Base-by-base conservation (phyloP, 2,888 invertebrate species). In the Chalcis sispes region DNA sequence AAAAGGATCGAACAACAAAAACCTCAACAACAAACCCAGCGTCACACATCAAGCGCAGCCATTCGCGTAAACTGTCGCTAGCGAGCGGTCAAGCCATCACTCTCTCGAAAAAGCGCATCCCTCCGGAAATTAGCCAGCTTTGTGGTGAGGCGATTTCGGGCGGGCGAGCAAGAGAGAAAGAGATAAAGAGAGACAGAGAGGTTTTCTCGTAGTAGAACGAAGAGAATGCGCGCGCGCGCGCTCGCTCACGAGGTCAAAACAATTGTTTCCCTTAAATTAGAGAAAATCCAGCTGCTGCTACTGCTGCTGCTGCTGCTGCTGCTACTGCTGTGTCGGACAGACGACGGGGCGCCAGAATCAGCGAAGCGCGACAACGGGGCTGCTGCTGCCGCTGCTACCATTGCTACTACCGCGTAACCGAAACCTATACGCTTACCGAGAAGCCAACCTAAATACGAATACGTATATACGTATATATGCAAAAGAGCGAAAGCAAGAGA, bases 171-270 rank as follows among this genome's bases (percentile, higher is more conserved):
- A 8, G 42, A 13, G 42, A 7, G 42, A 13, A 15, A 13, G 42
- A 10, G 3, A 23, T 13, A 5, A 29, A n/a, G n/a, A n/a, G n/a
- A n/a, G n/a, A n/a, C n/a, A n/a, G n/a, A n/a, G n/a, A n/a, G n/a
- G n/a, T n/a, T n/a, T n/a, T n/a, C n/a, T n/a, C n/a, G n/a, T n/a
- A n/a, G n/a, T n/a, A n/a, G n/a, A n/a, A n/a, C n/a, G n/a, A n/a
- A n/a, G n/a, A n/a, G n/a, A n/a, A n/a, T n/a, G n/a, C n/a, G n/a
- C n/a, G n/a, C n/a, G n/a, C n/a, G n/a, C n/a, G n/a, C n/a, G n/a
- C n/a, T n/a, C n/a, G n/a, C n/a, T n/a, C 18, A 50, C 58, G 56
- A 72, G 64, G 64, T 75, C 56, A 75, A 75, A 75, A 75, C 70
- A 75, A 75, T 58, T 58, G 64, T 50, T 58, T 58, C 56, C 40